phyloP scores from a whole-genome alignment of 2,888 invertebrate genomes.

The Drosophila demipolita region DNA sequence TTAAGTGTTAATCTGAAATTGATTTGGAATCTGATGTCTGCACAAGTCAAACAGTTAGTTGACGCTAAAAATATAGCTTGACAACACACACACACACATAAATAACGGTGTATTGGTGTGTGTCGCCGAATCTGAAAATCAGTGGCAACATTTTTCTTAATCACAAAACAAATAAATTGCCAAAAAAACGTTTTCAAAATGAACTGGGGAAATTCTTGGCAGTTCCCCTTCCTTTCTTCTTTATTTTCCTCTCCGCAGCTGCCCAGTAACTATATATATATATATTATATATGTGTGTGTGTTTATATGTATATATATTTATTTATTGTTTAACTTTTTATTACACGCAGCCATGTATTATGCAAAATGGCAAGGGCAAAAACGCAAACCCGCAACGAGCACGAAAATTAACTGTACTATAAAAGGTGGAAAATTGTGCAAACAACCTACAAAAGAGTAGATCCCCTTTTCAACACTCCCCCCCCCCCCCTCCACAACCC shows the following conservation, averaged over 20 bases:
- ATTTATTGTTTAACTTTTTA: slow-evolving; percentile 24
- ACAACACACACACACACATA: neutral
- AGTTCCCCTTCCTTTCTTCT: neutral
- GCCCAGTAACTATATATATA: too few relatives aligned
- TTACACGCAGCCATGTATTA: slow-evolving; percentile 55
- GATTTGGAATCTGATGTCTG: neutral
- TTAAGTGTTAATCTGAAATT: neutral
- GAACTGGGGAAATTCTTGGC: slow-evolving; percentile 67
- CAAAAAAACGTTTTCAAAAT: slow-evolving; percentile 71
- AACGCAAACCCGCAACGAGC: slow-evolving; percentile 60
- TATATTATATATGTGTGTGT: neutral
- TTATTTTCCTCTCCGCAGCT: neutral
- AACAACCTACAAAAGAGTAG: slow-evolving; percentile 68
- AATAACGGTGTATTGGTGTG: neutral
- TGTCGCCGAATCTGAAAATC: slow-evolving; percentile 32
- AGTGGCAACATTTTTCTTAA: slow-evolving; percentile 48
- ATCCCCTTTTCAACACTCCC: neutral
- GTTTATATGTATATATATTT: slow-evolving; percentile 20
- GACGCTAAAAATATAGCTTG: neutral
- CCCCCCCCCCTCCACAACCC: too few relatives aligned
- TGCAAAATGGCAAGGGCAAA: slow-evolving; percentile 47
- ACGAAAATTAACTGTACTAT: slow-evolving; percentile 80
- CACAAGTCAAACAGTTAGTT: neutral
- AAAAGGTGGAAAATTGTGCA: slow-evolving; percentile 82
- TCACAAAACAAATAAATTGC: slow-evolving; percentile 71